Conservation (phyloP, 2,797 vertebrate species). For the Bovichtus diacanthus region DNA sequence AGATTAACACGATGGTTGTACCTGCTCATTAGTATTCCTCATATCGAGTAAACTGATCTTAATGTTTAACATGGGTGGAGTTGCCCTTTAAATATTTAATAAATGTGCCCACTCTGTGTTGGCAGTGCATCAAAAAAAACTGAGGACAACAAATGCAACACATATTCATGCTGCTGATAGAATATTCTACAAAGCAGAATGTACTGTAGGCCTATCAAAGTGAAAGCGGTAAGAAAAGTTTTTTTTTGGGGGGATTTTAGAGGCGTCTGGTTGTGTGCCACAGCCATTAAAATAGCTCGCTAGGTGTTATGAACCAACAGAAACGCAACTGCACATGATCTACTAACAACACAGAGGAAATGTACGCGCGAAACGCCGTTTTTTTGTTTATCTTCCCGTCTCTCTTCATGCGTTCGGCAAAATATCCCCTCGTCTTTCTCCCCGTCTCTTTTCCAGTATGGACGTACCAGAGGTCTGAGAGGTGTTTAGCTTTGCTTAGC, state of each 20-base stretch:
- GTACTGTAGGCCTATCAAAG: neutral
- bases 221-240: no score
- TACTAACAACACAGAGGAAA: neutral
- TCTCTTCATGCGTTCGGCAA: neutral
- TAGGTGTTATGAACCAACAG: neutral
- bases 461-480: neutral
- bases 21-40: neutral
- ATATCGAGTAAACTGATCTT: neutral
- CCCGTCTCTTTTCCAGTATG: neutral
- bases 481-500: neutral
- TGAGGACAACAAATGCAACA: neutral
- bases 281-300: neutral
- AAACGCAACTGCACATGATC: neutral
- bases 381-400: neutral
- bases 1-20: neutral
- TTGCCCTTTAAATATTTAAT: constrained; percentile 1
- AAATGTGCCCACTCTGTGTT: neutral
- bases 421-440: neutral
- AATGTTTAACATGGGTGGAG: neutral
- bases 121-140: neutral
- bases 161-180: neutral
- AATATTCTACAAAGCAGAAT: neutral
- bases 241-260: neutral
- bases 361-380: neutral
- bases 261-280: neutral